Evolutionary conservation across 2,888 invertebrate genomes (phyloP), one percentile per base, ranked within the genome.

Genomic region (Rhamnusium bicolor): DNA sequence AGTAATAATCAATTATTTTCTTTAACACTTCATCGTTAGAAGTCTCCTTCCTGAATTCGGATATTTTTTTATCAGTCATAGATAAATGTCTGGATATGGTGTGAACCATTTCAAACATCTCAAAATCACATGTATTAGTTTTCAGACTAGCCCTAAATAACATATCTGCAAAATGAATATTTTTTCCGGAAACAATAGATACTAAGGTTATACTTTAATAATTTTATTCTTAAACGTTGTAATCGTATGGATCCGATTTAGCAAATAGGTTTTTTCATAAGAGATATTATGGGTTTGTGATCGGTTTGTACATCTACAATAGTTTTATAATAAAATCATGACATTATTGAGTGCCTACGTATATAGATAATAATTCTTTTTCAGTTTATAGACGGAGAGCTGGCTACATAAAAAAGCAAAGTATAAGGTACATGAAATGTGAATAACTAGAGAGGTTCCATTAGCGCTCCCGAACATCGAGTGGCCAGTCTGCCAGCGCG

Each of bases 301-400:
- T 60, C 60, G 3, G 40, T 40, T 40, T 60, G 46, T 49, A 80
- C 77, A 58, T 78, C 74, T 12, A 74, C 75, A 1, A 63, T 47
- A n/a, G 8, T 8, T 7, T 58, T 2, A 69, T 79, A 79, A 80
- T 76, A 66, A 74, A 79, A 56, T 78, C 29, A 62, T 80, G 73
- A 63, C 76, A 77, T 69, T 78, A 79, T 61, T 76, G 72, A n/a
- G 68, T 69, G 24, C 74, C 63, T 66, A 54, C 79, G 53, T 73
- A 76, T 18, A 78, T 75, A 7, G 74, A 19, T 10, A 78, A 53
- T 29, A 79, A 47, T 58, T 78, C 76, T 70, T 77, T 79, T 63
- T 78, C 76, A 0, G 79, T 79, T 29, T 60, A n/a, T n/a, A n/a
- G n/a, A n/a, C n/a, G n/a, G n/a, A n/a, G n/a, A n/a, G n/a, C n/a